These are phyloP conservation scores for Anniella stebbinsi DNA, from an alignment of 2,797 vertebrate species.

Conservation along the genomic window DNA sequence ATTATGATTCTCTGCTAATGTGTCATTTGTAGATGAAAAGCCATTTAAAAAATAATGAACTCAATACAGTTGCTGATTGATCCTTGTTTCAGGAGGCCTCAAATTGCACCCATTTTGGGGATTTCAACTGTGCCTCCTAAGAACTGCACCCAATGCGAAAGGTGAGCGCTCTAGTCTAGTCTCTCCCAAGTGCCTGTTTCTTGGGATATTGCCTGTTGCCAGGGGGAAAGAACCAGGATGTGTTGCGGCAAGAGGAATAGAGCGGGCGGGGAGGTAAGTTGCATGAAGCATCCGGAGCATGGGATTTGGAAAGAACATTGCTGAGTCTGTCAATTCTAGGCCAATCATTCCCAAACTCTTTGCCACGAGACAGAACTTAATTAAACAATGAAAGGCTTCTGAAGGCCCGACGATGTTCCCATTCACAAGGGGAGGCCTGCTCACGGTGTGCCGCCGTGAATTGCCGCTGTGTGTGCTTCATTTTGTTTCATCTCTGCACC, in stretches of 20 bases:
- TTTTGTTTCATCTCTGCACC: background rate
- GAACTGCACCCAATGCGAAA: background rate
- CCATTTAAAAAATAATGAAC: background rate
- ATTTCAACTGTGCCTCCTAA: background rate
- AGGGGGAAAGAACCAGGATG: background rate
- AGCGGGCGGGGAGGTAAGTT: background rate
- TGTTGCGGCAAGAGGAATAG: background rate
- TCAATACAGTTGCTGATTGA: no score
- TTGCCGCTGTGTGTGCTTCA: background rate
- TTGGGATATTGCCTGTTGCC: background rate
- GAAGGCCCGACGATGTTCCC: background rate
- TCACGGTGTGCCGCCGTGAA: background rate
- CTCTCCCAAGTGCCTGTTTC: background rate
- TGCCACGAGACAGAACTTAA: background rate
- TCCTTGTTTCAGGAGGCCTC: background rate
- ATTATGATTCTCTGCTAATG: background rate
- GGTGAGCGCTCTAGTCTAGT: background rate
- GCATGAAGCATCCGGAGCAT: background rate
- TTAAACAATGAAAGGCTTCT: conserved; percentile 1
- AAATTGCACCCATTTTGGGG: background rate
- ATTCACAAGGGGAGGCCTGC: background rate
- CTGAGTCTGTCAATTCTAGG: conserved; percentile 6
- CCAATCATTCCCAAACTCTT: background rate
- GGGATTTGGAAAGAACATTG: background rate
- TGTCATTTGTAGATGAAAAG: background rate